Evolutionary conservation across 2,797 vertebrate species (phyloP), one percentile per base, ranked within the genome.

Genomic region (Syndactyla subalaris): DNA sequence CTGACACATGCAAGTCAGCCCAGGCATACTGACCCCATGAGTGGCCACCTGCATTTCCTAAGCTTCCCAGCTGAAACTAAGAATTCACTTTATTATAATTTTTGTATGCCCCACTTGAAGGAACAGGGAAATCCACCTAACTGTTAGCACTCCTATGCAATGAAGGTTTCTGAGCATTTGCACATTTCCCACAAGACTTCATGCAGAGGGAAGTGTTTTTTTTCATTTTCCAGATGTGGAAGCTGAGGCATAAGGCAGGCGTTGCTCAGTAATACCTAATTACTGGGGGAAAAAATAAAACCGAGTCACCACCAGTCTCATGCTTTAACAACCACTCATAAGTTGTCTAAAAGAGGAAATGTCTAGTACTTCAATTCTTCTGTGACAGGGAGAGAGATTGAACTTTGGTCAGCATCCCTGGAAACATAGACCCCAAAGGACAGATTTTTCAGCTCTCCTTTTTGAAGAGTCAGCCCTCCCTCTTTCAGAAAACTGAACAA

Each of bases 311-410:
- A 68, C 52, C 29, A 77, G 68, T 41, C 78, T 93, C 6, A 1
- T 68, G 65, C 52, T 93, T 83, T 62, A 66, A 84, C 41, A 61
- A 54, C 54, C 43, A 67, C 49, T 79, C 61, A 3, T 18, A 85
- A 91, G 36, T 58, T 61, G 11, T 82, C 45, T 88, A 24, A 80
- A 95, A 91, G 73, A 83, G 65, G 76, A 95, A 91, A 92, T 77
- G 54, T 21, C 41, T 67, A 62, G 65, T 73, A 38, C 52, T 87
- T 74, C 26, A 55, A 1, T 38, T 73, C 2, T 74, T 77, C 62
- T 52, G 29, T 62, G n/a, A 78, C 54, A 27, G 20, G 30, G 34
- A 80, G 46, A 77, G 9, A 70, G 29, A 57, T 26, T 51, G 68
- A 85, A 84, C 51, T 67, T 59, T 52, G 23, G 26, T 57, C 51